Evolutionary conservation across 2,113 vertebrate genomes (phyloP).

Genomic region (Phrynosoma platyrhinos): DNA sequence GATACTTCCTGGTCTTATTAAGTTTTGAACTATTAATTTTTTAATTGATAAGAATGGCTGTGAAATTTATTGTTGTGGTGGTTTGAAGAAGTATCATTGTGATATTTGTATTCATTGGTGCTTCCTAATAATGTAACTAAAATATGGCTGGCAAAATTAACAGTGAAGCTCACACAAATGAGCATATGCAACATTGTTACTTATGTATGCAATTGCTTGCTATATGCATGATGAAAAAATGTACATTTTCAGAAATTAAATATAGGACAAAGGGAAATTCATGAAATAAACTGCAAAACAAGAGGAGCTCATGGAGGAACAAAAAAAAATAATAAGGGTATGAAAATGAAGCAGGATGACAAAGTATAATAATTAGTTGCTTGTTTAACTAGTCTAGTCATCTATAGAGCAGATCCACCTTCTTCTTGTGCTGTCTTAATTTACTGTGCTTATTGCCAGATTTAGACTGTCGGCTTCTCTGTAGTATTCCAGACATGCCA

Average conservation of each 20-base stretch:
- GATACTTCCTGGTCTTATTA: neutral
- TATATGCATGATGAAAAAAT: slow-evolving; percentile 31
- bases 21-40: slow-evolving; percentile 26
- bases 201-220: slow-evolving; percentile 8
- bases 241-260: slow-evolving; percentile 28
- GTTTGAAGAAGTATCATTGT: slow-evolving; percentile 32
- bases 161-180: slow-evolving; percentile 33
- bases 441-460: slow-evolving; percentile 49
- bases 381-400: slow-evolving; percentile 48
- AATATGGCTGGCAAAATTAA: slow-evolving; percentile 29
- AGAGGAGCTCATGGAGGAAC: slow-evolving; percentile 36
- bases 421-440: slow-evolving; percentile 49
- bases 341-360: slow-evolving; percentile 49
- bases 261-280: slow-evolving; percentile 28
- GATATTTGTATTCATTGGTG: slow-evolving; percentile 24
- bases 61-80: slow-evolving; percentile 6
- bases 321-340: slow-evolving; percentile 29
- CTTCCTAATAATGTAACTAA: slow-evolving; percentile 44
- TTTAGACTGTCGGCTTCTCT: slow-evolving; percentile 56
- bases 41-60: slow-evolving; percentile 14
- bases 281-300: slow-evolving; percentile 27
- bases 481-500: slow-evolving; percentile 55
- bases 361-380: slow-evolving; percentile 50
- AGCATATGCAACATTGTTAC: slow-evolving; percentile 34
- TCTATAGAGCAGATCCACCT: slow-evolving; percentile 28